Conservation (phyloP, 2,113 vertebrate genomes). For the Litocranius walleri region DNA sequence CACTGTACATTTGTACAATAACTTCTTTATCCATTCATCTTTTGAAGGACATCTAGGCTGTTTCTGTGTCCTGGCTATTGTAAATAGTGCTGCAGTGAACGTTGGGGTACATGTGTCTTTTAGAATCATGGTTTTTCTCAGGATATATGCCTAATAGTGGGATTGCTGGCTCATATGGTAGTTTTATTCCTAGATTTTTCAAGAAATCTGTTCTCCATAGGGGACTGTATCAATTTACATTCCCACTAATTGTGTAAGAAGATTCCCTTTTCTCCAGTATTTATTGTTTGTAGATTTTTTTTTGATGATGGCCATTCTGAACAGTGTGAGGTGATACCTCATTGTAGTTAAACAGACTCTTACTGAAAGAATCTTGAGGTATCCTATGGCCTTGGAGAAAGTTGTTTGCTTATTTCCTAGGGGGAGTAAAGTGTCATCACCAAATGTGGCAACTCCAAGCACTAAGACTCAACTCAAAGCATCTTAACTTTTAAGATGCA, state of each 20-base stretch:
- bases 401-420: neutral
- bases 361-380: neutral
- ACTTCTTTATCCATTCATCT: neutral
- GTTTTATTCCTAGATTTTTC: neutral
- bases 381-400: neutral
- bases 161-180: neutral
- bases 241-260: neutral
- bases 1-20: neutral
- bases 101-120: neutral
- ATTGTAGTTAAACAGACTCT: neutral
- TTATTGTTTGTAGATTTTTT: neutral
- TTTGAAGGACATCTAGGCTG: neutral
- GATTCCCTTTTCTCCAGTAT: neutral
- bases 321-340: neutral
- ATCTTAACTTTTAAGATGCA: neutral
- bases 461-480: neutral
- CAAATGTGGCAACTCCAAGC: neutral
- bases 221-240: neutral
- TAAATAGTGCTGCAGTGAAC: neutral
- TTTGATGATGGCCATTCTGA: neutral
- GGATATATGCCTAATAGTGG: neutral
- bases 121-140: neutral
- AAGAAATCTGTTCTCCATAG: neutral
- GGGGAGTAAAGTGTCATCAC: neutral
- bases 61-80: neutral